A percentile compares a stretch with the other conserved stretches of the same genome.
Evolutionary conservation across 2,888 invertebrate genomes (phyloP).

Genomic region (Euplagia quadripunctaria): DNA sequence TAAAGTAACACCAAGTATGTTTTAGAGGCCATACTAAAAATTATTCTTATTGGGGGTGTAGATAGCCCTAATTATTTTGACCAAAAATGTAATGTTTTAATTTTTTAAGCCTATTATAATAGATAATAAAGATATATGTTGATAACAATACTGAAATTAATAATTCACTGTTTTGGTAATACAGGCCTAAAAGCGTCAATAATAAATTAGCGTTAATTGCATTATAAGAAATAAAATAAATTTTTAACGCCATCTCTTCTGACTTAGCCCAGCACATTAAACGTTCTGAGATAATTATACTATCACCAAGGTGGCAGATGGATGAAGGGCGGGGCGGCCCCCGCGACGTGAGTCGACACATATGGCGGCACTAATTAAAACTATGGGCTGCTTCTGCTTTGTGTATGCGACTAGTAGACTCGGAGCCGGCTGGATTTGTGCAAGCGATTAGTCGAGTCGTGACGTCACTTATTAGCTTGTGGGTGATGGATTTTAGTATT

Average conservation of each 20-base stretch:
- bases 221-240: too few species aligned
- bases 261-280: constrained; percentile 54
- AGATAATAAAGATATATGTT: too few species aligned
- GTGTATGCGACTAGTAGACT: constrained; percentile 24
- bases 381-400: constrained; percentile 40
- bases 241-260: constrained; percentile 21
- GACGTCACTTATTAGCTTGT: neutral
- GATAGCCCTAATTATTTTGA: too few species aligned
- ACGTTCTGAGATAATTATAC: constrained; percentile 80
- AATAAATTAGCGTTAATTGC: neutral
- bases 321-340: constrained; percentile 56
- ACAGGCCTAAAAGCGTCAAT: too few species aligned
- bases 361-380: constrained; percentile 84
- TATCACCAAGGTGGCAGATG: constrained; percentile 74
- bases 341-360: constrained; percentile 79
- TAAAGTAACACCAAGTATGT: too few species aligned
- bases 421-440: constrained; percentile 3
- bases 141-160: too few species aligned
- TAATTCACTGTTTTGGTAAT: neutral
- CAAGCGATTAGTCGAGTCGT: constrained; percentile 2
- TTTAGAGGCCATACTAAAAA: too few species aligned
- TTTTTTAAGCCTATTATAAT: too few species aligned
- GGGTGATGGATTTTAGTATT: neutral
- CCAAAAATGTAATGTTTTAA: too few species aligned
- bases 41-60: too few species aligned